Percentiles rank a stretch among this genome's conserved stretches.
phyloP scores from a whole-genome alignment of 2,888 invertebrate genomes.

The Lasioglossum malachurum region DNA sequence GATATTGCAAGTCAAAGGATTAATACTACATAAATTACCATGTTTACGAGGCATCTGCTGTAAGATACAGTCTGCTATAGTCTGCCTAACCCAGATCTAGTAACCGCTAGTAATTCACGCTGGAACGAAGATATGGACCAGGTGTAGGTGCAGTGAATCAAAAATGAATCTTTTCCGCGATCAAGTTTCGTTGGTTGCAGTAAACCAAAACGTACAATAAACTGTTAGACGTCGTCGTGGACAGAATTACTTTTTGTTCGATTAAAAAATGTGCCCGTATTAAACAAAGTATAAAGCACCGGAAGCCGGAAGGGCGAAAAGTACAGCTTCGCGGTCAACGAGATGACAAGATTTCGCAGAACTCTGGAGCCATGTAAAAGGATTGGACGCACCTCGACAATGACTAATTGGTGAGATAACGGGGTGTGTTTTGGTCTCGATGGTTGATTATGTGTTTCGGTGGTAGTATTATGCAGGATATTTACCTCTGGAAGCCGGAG shows the following conservation, averaged over 20 bases:
- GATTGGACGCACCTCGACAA: background rate
- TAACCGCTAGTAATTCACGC: background rate
- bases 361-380: background rate
- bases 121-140: background rate
- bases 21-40: background rate
- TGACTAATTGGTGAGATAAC: background rate
- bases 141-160: background rate
- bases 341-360: background rate
- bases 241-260: too few relatives aligned
- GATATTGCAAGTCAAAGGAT: background rate
- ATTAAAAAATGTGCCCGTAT: too few relatives aligned
- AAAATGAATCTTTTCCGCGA: background rate
- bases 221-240: too few relatives aligned
- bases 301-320: background rate
- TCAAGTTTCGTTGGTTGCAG: background rate
- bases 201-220: too few relatives aligned
- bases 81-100: background rate
- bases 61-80: background rate
- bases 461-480: slow-evolving; percentile 6
- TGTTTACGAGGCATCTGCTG: background rate
- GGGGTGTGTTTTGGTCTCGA: background rate
- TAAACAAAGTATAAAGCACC: too few relatives aligned
- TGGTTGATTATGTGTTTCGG: background rate
- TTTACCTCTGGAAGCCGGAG: slow-evolving; percentile 82
- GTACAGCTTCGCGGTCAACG: background rate